phyloP scores from a whole-genome alignment of 2,113 vertebrate genomes.

The Myrmecobius fasciatus region DNA sequence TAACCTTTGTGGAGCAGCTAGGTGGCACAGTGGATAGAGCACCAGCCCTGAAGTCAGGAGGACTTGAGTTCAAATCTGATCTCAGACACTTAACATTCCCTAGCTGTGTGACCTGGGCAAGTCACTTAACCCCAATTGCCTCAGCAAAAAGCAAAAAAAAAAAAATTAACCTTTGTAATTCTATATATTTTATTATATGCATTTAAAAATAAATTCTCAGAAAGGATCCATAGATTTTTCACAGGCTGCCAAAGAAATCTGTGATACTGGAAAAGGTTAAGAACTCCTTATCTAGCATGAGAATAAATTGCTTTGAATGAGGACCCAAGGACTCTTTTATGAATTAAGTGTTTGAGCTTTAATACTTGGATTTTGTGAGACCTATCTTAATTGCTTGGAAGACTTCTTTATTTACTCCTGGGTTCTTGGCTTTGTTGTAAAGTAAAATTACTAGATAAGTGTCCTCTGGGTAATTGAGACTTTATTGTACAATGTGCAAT shows the following conservation, averaged over 20 bases:
- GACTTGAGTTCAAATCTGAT: too few species aligned
- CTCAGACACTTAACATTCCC: too few species aligned
- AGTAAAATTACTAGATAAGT: slow-evolving; percentile 62
- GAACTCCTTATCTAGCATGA: background rate
- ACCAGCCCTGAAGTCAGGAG: too few species aligned
- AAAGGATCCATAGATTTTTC: background rate
- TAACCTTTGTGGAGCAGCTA: too few species aligned
- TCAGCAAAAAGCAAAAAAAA: too few species aligned
- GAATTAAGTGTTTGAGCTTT: background rate
- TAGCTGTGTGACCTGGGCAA: too few species aligned
- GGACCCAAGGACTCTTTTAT: background rate
- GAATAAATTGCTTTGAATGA: background rate
- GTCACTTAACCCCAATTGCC: too few species aligned
- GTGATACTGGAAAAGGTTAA: background rate
- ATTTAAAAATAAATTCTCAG: background rate
- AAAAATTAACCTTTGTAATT: background rate
- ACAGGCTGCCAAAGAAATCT: background rate
- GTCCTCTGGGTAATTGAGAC: slow-evolving; percentile 62
- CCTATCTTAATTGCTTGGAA: slow-evolving; percentile 39
- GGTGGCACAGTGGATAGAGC: too few species aligned
- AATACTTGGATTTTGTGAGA: background rate
- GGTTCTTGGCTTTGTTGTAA: slow-evolving; percentile 56
- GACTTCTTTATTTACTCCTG: slow-evolving; percentile 61
- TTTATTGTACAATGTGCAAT: slow-evolving; percentile 60
- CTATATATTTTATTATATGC: background rate